A percentile compares a stretch with the other conserved stretches of the same genome.
phyloP scores from a whole-genome alignment of 2,113 vertebrate genomes.

The Rallus limicola region DNA sequence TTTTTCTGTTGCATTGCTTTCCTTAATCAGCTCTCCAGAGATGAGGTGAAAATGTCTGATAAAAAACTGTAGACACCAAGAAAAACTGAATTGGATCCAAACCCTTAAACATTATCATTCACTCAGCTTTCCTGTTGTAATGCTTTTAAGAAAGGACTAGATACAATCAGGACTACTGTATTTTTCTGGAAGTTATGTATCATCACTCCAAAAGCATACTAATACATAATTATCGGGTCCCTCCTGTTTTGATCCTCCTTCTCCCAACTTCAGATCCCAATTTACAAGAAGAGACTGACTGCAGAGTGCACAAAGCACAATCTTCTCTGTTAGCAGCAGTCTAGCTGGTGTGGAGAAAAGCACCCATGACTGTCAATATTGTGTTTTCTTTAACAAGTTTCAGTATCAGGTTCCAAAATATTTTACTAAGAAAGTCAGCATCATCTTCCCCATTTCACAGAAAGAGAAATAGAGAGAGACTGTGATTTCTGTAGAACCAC shows the following conservation, averaged over 20 bases:
- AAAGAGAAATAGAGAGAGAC: background rate
- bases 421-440: background rate
- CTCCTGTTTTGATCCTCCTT: background rate
- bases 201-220: background rate
- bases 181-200: background rate
- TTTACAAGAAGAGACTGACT: background rate
- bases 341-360: background rate
- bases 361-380: background rate
- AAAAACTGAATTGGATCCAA: background rate
- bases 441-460: background rate
- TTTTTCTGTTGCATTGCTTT: background rate
- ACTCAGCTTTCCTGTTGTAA: background rate
- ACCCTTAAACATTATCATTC: background rate
- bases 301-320: background rate
- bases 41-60: background rate
- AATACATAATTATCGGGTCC: fast-evolving
- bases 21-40: background rate
- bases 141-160: background rate
- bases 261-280: background rate
- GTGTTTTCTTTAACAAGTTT: background rate
- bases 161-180: background rate
- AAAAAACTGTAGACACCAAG: background rate
- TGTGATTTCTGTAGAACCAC: background rate
- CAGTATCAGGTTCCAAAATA: background rate
- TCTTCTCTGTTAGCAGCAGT: background rate